Evolutionary conservation across 1,140 invertebrate genomes (phyloP).

Genomic region (Tachypleus tridentatus): DNA sequence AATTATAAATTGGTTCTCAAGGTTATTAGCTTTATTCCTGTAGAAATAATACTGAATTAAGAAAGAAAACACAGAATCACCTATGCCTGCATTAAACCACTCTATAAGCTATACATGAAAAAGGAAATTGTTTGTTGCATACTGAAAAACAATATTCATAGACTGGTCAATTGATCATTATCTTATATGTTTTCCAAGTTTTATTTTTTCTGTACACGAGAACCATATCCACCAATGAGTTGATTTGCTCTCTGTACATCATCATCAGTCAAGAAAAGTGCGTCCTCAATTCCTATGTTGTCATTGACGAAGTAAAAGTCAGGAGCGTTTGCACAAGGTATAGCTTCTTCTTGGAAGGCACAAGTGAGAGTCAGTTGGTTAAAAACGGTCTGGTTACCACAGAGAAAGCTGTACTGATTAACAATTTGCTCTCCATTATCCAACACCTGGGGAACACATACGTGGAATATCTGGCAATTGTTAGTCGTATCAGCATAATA

Average conservation of each 20-base stretch:
- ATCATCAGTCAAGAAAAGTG: conserved; percentile 11
- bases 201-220: too few species aligned
- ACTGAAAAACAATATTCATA: too few species aligned
- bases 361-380: conserved; percentile 46
- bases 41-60: too few species aligned
- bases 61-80: too few species aligned
- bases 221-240: not conserved
- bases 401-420: conserved; percentile 41
- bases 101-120: too few species aligned
- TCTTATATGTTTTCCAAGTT: too few species aligned
- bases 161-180: too few species aligned
- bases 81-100: too few species aligned
- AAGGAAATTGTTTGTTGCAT: too few species aligned
- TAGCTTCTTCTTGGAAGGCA: conserved; percentile 47
- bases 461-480: conserved; percentile 25
- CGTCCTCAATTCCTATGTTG: conserved; percentile 23
- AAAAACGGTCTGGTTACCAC: conserved; percentile 54
- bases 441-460: conserved; percentile 40
- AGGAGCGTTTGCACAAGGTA: conserved; percentile 52
- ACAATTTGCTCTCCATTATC: conserved; percentile 10
- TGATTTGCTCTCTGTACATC: conserved; percentile 14
- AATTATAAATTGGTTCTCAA: too few species aligned
- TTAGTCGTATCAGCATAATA: conserved; percentile 26
- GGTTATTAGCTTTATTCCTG: too few species aligned
- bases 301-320: conserved; percentile 28